phyloP scores from a whole-genome alignment of 2,797 vertebrate genomes.

The Hippoglossus hippoglossus region DNA sequence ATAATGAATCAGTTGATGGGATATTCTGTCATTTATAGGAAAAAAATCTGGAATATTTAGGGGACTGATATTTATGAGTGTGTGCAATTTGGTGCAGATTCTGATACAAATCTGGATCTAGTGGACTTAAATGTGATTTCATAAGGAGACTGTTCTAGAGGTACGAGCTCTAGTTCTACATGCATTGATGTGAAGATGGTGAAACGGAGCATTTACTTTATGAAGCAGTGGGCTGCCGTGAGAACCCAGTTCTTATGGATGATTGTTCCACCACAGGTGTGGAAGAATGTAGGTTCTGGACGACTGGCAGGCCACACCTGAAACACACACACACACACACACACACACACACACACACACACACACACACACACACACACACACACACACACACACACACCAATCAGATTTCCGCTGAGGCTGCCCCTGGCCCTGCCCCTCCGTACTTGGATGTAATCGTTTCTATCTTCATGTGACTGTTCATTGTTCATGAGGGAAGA shows the following conservation, averaged over 20 bases:
- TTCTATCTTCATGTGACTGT: neutral
- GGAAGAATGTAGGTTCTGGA: slow-evolving; percentile 74
- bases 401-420: too few relatives aligned
- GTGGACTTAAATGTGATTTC: too few relatives aligned
- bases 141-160: too few relatives aligned
- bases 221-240: slow-evolving; percentile 87
- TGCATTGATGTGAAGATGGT: neutral
- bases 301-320: slow-evolving; percentile 84
- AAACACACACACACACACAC: slow-evolving; percentile 12
- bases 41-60: too few relatives aligned
- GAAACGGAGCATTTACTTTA: slow-evolving; percentile 71
- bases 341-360: neutral
- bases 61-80: too few relatives aligned
- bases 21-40: neutral
- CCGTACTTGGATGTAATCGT: too few relatives aligned
- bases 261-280: slow-evolving; percentile 84
- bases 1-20: neutral
- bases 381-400: too few relatives aligned
- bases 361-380: slow-evolving; percentile 32
- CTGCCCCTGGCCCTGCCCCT: too few relatives aligned
- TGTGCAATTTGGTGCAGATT: too few relatives aligned
- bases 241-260: slow-evolving; percentile 87
- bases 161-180: neutral
- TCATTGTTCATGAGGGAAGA: neutral
- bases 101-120: too few relatives aligned